Conservation (phyloP, 2,888 invertebrate genomes). For the Chloroclysta siterata region DNA sequence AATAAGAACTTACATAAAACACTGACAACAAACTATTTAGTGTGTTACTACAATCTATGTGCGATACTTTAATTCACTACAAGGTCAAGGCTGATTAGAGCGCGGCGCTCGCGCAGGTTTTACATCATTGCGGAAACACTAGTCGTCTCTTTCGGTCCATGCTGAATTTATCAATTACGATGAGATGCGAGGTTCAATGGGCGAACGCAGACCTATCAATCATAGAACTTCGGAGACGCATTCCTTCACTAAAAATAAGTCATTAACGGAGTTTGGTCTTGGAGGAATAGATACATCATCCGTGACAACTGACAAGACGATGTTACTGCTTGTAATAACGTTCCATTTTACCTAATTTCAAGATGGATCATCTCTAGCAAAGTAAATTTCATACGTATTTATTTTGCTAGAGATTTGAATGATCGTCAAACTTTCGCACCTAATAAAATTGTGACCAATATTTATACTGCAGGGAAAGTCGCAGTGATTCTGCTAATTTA, state of each 20-base stretch:
- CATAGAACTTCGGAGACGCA: conserved; percentile 68
- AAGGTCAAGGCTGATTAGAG: conserved; percentile 77
- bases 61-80: conserved; percentile 64
- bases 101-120: conserved; percentile 54
- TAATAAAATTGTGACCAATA: background rate
- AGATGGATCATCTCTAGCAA: conserved; percentile 7
- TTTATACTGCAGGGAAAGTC: background rate
- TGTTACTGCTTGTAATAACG: conserved; percentile 44
- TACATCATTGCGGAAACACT: conserved; percentile 43
- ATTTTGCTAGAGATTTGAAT: background rate
- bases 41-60: background rate
- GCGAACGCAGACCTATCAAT: conserved; percentile 57
- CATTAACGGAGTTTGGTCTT: conserved; percentile 63
- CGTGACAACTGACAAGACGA: conserved; percentile 44
- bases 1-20: background rate
- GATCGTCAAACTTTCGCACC: background rate
- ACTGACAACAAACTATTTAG: background rate
- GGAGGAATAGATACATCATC: conserved; percentile 48
- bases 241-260: conserved; percentile 74
- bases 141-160: conserved; percentile 56
- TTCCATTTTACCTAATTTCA: conserved; percentile 32
- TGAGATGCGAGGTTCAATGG: conserved; percentile 53
- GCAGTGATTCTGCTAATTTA: too few species aligned
- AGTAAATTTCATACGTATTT: background rate
- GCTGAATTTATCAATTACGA: conserved; percentile 41